Conservation (phyloP, 2,797 vertebrate species). For the Arnoldichthys spilopterus region DNA sequence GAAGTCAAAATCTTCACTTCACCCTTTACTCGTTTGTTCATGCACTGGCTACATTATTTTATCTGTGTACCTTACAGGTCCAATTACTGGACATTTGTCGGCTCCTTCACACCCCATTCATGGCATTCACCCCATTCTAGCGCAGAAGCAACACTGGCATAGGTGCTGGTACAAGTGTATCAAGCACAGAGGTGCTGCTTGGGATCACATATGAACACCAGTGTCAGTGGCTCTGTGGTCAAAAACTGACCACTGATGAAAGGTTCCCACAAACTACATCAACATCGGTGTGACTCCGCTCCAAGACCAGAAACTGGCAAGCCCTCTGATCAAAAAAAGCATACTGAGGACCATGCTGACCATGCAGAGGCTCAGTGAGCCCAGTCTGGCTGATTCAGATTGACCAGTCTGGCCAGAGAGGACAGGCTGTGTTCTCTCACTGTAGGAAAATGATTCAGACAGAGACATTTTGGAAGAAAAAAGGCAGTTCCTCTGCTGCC, state of each 20-base stretch:
- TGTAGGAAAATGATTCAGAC: not conserved
- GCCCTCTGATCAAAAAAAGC: not conserved
- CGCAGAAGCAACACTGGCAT: too few species aligned
- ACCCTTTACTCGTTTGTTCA: not conserved
- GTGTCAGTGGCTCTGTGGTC: too few species aligned
- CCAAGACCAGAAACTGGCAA: not conserved
- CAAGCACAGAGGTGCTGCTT: too few species aligned
- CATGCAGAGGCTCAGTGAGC: not conserved
- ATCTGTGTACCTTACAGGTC: not conserved
- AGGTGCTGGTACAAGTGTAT: too few species aligned
- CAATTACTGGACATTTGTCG: not conserved
- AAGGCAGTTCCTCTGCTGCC: not conserved
- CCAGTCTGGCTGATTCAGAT: not conserved
- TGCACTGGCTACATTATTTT: not conserved
- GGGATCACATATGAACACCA: too few species aligned
- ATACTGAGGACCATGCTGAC: not conserved
- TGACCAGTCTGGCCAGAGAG: not conserved
- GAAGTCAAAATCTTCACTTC: not conserved
- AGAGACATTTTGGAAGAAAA: not conserved
- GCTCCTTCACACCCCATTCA: not conserved
- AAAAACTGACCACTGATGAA: not conserved
- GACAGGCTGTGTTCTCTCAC: not conserved
- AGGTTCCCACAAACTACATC: too few species aligned
- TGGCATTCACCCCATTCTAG: too few species aligned
- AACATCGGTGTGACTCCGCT: not conserved